Evolutionary conservation across 30 jellyfish, hydroid and myxozoan species (phyloP).

Genomic region (Hydractinia echinata): DNA sequence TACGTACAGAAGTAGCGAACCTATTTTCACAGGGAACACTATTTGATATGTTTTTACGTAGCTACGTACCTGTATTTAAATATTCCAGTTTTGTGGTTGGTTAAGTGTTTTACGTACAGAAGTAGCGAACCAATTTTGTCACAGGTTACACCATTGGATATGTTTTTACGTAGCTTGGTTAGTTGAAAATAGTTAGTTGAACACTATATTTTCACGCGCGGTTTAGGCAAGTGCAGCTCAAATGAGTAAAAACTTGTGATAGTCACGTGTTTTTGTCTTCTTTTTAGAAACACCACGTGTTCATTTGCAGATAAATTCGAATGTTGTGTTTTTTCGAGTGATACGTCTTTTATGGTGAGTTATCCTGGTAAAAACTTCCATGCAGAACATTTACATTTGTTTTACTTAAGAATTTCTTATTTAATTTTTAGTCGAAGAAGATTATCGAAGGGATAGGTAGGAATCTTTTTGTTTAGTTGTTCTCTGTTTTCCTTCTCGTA

Average conservation of each 20-base stretch:
- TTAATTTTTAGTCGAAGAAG: conserved; percentile 47
- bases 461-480: neutral
- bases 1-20: neutral
- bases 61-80: too few relatives aligned
- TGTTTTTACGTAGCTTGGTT: too few relatives aligned
- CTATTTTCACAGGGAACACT: neutral
- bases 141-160: too few relatives aligned
- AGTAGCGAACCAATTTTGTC: too few relatives aligned
- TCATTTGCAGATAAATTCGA: conserved; percentile 78
- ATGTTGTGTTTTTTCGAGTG: conserved; percentile 78
- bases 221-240: too few relatives aligned
- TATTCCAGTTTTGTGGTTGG: too few relatives aligned
- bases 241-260: too few relatives aligned
- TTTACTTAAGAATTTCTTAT: neutral
- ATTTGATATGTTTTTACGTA: too few relatives aligned
- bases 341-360: conserved; percentile 51
- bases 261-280: neutral
- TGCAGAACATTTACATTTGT: neutral
- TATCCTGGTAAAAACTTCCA: neutral
- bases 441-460: conserved; percentile 69
- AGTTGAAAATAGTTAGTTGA: too few relatives aligned
- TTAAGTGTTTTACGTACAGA: too few relatives aligned
- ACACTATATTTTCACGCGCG: too few relatives aligned
- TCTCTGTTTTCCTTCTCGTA: too few relatives aligned
- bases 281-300: conserved; percentile 85